These are phyloP conservation scores for Antrozous pallidus DNA, from an alignment of 2,797 vertebrate species.

Conservation along the genomic window DNA sequence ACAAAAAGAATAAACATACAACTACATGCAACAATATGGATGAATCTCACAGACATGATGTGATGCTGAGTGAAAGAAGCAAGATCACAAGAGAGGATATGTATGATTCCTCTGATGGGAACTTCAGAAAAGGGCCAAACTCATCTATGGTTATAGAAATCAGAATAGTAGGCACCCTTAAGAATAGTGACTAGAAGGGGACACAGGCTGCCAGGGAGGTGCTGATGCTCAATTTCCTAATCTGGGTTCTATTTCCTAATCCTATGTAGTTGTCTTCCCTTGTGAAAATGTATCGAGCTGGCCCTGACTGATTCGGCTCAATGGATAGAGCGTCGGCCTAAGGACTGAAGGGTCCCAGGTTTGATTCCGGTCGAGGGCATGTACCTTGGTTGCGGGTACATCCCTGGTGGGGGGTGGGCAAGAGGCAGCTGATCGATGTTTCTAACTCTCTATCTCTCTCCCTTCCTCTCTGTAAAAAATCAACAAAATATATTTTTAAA, in stretches of 20 bases:
- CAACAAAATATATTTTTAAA: too few species aligned
- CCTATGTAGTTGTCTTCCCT: background rate
- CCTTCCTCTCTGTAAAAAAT: too few species aligned
- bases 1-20: constrained; percentile 15
- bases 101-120: background rate
- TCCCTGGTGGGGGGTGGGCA: too few species aligned
- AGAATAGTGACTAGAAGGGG: background rate
- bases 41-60: background rate
- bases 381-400: too few species aligned
- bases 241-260: constrained; percentile 26
- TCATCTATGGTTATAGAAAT: background rate
- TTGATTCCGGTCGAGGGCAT: too few species aligned
- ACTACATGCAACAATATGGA: background rate
- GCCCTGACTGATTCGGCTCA: too few species aligned
- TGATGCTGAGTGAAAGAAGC: background rate
- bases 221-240: constrained; percentile 11
- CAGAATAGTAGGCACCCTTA: background rate
- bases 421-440: too few species aligned
- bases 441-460: too few species aligned
- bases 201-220: background rate
- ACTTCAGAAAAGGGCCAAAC: constrained; percentile 8
- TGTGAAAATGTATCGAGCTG: constrained; percentile 37
- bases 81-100: background rate
- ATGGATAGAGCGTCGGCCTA: too few species aligned
- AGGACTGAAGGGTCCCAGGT: too few species aligned